A percentile compares a stretch with the other conserved stretches of the same genome.
phyloP scores from a whole-genome alignment of 2,888 invertebrate species.

The Prosapia bicincta region DNA sequence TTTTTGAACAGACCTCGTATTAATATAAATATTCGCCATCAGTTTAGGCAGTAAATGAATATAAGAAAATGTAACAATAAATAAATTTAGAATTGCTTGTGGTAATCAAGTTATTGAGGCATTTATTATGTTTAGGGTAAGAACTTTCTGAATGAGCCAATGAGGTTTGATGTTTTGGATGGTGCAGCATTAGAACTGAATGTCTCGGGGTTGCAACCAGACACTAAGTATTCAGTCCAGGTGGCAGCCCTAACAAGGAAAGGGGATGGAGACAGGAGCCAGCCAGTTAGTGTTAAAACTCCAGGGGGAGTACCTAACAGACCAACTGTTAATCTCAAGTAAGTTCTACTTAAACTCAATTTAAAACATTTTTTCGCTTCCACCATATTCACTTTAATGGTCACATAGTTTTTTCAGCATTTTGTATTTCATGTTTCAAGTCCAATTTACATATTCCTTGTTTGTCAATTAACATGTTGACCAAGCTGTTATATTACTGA shows the following conservation, averaged over 20 bases:
- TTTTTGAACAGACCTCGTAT: too few relatives aligned
- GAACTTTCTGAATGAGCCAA: slow-evolving; percentile 79
- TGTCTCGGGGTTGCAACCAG: slow-evolving; percentile 88
- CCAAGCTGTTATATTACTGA: too few relatives aligned
- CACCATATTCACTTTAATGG: neutral
- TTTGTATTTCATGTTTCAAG: neutral
- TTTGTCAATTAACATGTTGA: too few relatives aligned
- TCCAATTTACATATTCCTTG: neutral
- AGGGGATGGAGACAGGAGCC: slow-evolving; percentile 93
- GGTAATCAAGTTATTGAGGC: too few relatives aligned
- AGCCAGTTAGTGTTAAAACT: slow-evolving; percentile 80
- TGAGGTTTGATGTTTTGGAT: slow-evolving; percentile 82
- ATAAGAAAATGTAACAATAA: too few relatives aligned
- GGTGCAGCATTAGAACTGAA: slow-evolving; percentile 73
- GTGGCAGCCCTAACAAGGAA: slow-evolving; percentile 95
- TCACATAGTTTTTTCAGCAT: neutral
- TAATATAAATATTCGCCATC: too few relatives aligned
- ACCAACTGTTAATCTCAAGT: slow-evolving; percentile 79
- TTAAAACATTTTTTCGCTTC: neutral
- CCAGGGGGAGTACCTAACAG: slow-evolving; percentile 90
- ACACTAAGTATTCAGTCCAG: slow-evolving; percentile 90
- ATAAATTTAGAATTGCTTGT: too few relatives aligned
- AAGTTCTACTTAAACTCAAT: slow-evolving; percentile 45
- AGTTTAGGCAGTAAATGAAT: too few relatives aligned
- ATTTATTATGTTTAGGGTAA: slow-evolving; percentile 54